Conservation (phyloP, 2,888 invertebrate genomes). For the Panopea generosa region DNA sequence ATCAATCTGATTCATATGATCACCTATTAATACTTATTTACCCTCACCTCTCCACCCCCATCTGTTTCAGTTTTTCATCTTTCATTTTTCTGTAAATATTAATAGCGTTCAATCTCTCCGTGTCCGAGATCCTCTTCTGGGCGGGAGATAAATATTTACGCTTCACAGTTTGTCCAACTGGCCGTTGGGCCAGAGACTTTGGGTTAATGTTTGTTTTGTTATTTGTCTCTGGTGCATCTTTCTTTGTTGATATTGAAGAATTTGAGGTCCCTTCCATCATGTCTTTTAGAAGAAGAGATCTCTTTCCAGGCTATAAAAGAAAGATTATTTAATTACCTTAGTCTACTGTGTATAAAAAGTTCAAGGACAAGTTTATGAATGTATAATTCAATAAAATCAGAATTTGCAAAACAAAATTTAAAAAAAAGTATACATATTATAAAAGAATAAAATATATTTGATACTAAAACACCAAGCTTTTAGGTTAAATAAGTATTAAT, state of each 20-base stretch:
- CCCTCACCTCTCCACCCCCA: no score
- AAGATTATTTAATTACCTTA: not conserved
- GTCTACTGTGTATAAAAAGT: not conserved
- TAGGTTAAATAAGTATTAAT: no score
- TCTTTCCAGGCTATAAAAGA: conserved; percentile 73
- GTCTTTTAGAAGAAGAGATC: conserved; percentile 70
- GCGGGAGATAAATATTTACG: conserved; percentile 74
- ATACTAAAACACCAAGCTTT: no score
- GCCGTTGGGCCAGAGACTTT: conserved; percentile 46
- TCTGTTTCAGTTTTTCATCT: conserved; percentile 43
- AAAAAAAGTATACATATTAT: no score
- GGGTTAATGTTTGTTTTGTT: conserved; percentile 18
- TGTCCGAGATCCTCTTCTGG: conserved; percentile 70
- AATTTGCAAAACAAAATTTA: no score
- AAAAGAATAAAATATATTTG: no score
- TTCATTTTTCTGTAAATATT: conserved; percentile 75
- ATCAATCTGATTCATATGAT: no score
- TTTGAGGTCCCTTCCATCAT: conserved; percentile 49
- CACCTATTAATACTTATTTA: no score
- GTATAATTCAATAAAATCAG: no score
- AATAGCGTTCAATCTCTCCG: conserved; percentile 74
- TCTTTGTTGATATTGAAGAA: conserved; percentile 32
- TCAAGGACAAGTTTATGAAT: no score
- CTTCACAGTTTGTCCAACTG: conserved; percentile 72
- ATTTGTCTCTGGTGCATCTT: not conserved